Percentiles rank a stretch among this genome's conserved stretches.
phyloP scores from a whole-genome alignment of 1,140 invertebrate species.

The Mamestra configurata region DNA sequence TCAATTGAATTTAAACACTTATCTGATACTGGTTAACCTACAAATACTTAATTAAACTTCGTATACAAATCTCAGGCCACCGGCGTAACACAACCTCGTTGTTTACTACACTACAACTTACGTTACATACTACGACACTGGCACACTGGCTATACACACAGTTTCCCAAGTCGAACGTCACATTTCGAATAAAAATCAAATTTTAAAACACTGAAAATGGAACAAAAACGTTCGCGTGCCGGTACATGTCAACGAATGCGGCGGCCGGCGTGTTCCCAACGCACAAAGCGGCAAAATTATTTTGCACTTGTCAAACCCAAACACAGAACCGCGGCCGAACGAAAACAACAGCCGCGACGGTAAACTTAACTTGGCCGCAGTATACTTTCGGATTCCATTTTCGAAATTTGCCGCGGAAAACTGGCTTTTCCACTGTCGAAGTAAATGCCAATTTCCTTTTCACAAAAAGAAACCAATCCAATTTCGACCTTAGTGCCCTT shows the following conservation, averaged over 20 bases:
- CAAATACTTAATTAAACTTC: constrained; percentile 51
- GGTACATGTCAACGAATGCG: constrained; percentile 84
- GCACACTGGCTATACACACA: constrained; percentile 55
- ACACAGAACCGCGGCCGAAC: constrained; percentile 23
- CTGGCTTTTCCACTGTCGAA: constrained; percentile 84
- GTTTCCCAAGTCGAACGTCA: constrained; percentile 64
- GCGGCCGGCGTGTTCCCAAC: constrained; percentile 71
- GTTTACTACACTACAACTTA: constrained; percentile 40
- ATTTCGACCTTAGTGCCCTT: constrained; percentile 63
- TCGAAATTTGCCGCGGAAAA: constrained; percentile 84
- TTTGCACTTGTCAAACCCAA: constrained; percentile 57
- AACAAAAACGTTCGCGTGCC: constrained; percentile 86
- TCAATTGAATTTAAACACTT: constrained; percentile 23
- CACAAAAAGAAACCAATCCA: constrained; percentile 55
- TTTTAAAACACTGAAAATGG: constrained; percentile 72
- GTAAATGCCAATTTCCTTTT: constrained; percentile 87
- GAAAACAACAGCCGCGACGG: constrained; percentile 39
- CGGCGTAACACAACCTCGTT: constrained; percentile 54
- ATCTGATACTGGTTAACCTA: constrained; percentile 20
- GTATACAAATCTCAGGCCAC: constrained; percentile 65
- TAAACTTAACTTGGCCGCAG: constrained; percentile 64
- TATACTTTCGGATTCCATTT: constrained; percentile 81
- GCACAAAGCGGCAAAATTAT: constrained; percentile 69
- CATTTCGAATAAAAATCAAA: constrained; percentile 70
- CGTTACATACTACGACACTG: constrained; percentile 18